Evolutionary conservation across 2,888 invertebrate genomes (phyloP), one percentile per base, ranked within the genome.

Genomic region (Meteorus cinctellus): DNA sequence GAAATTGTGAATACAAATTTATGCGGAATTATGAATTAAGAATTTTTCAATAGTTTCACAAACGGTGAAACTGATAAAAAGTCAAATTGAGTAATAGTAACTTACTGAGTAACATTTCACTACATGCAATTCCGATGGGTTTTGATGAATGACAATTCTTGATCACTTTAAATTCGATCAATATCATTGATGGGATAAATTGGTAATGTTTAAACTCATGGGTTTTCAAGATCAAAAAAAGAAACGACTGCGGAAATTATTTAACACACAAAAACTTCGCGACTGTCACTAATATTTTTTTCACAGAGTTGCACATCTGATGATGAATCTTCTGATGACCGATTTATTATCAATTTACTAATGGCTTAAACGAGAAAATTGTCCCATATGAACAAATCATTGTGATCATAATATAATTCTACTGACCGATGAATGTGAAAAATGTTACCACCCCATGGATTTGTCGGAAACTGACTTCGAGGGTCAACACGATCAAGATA

Each of bases 401-500:
- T 48, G n/a, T 5, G n/a, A 48, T n/a, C 16, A 5, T 4, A 4
- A 48, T 48, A 14, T 16, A 5, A 29, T 60, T 60, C 6, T 19
- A 60, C 27, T 60, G 2, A 63, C 34, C 1, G 63, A 34, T 34
- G 34, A 34, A 19, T 19, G 41, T 34, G 29, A 29, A 27, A 16
- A 60, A 48, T 60, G 59, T 68, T 62, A 24, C 65, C 72, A 36
- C 66, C 72, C 66, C n/a, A 74, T 36, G 60, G 76, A 76, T 72
- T 65, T 80, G 76, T 63, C 51, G 66, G 65, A 68, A 71, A 79
- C 77, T 74, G 79, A 78, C 16, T 31, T 65, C 59, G 68, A 29
- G 70, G 75, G 67, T 60, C 41, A 60, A 66, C 78, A 36, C 63
- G 65, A 62, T 19, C 63, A 74, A 63, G 60, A 78, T 70, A 67